Percentiles rank a stretch among this genome's conserved stretches.
Conservation (phyloP, 2,797 vertebrate genomes). For the Falco concolor region DNA sequence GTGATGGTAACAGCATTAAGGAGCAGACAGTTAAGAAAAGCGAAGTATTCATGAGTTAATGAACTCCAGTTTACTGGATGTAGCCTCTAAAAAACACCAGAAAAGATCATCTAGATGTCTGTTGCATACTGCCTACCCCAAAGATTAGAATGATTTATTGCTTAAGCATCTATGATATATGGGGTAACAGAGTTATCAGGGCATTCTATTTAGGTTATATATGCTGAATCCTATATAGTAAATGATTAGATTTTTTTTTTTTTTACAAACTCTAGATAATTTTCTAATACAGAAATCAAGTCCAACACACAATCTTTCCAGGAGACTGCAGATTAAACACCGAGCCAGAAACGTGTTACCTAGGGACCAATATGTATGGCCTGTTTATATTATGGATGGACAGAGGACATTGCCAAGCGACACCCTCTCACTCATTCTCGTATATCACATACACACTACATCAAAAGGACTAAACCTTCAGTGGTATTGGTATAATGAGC, state of each 20-base stretch:
- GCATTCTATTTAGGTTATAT: not conserved
- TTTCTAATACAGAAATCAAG: constrained; percentile 11
- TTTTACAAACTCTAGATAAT: constrained; percentile 9
- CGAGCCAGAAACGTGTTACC: not conserved
- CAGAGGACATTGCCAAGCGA: constrained; percentile 5
- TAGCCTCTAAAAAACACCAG: not conserved
- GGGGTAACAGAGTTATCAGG: not conserved
- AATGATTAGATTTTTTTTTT: not conserved
- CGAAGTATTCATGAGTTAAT: not conserved
- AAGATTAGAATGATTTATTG: constrained; percentile 11
- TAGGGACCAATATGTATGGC: not conserved
- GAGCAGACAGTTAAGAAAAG: not conserved
- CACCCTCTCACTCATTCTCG: constrained; percentile 29
- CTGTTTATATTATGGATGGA: constrained; percentile 1
- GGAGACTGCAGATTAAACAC: not conserved
- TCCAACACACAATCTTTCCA: constrained; percentile 6
- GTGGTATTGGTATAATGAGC: not conserved
- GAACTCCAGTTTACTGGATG: not conserved
- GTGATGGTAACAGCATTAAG: not conserved
- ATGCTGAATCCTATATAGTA: not conserved
- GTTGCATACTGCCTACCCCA: not conserved
- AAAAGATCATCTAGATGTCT: not conserved
- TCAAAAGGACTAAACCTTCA: not conserved
- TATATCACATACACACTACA: not conserved
- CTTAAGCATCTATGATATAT: not conserved